Evolutionary conservation across 2,888 invertebrate genomes (phyloP).

Genomic region (Dinocampus coccinellae): DNA sequence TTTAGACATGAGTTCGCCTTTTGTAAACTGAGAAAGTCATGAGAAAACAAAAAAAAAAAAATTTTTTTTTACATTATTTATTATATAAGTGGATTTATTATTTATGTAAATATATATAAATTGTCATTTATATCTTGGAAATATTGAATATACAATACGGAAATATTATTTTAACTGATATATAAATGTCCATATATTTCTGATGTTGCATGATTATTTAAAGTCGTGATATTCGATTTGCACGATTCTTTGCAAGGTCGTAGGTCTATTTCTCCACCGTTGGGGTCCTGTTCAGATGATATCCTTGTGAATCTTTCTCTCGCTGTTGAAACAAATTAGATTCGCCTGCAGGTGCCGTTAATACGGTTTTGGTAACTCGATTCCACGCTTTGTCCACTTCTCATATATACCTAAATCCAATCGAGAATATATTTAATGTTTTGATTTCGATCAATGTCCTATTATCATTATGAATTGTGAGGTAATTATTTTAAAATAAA

Average conservation of each 20-base stretch:
- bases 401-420: background rate
- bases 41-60: background rate
- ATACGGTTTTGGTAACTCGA: conserved; percentile 49
- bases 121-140: background rate
- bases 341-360: conserved; percentile 49
- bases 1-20: background rate
- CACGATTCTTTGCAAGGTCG: conserved; percentile 33
- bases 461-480: conserved; percentile 44
- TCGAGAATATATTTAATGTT: background rate
- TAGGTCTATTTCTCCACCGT: conserved; percentile 27
- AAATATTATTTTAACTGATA: background rate
- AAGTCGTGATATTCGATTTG: conserved; percentile 34
- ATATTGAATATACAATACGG: conserved; percentile 2
- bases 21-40: no score
- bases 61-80: no score
- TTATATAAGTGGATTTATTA: no score
- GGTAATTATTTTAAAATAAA: no score
- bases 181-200: conserved; percentile 24
- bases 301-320: conserved; percentile 29
- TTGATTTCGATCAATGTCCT: conserved; percentile 45
- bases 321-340: conserved; percentile 45
- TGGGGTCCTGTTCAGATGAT: conserved; percentile 10
- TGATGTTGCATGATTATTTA: conserved; percentile 17
- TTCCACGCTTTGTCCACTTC: conserved; percentile 44
- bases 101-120: background rate